Evolutionary conservation across 2,797 vertebrate genomes (phyloP).

Genomic region (Cygnus olor): DNA sequence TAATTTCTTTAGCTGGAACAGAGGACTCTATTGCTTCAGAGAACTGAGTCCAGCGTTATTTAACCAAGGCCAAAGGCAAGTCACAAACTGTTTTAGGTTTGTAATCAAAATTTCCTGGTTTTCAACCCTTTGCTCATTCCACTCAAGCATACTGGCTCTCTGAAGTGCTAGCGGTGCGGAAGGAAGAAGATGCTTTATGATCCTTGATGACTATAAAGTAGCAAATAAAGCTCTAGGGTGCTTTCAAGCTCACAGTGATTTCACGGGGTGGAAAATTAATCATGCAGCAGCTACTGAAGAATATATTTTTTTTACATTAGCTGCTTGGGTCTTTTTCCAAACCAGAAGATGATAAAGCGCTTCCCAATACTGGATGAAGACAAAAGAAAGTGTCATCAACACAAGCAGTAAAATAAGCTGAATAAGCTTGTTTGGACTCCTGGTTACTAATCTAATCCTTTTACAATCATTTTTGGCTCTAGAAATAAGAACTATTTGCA

Average conservation of each 20-base stretch:
- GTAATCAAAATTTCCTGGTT: conserved; percentile 13
- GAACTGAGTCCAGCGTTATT: neutral
- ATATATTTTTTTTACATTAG: conserved; percentile 54
- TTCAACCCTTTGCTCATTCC: conserved; percentile 43
- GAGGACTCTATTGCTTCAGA: neutral
- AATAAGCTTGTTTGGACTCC: conserved; percentile 34
- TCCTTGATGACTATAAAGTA: conserved; percentile 57
- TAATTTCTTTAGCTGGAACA: neutral
- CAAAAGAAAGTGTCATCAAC: conserved; percentile 46
- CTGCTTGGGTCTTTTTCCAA: conserved; percentile 50
- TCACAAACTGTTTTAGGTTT: conserved; percentile 14
- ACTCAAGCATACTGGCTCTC: conserved; percentile 28
- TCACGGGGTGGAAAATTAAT: conserved; percentile 64
- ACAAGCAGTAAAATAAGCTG: conserved; percentile 49
- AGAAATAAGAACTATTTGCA: conserved; percentile 21
- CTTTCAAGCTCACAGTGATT: conserved; percentile 55
- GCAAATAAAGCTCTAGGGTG: conserved; percentile 64
- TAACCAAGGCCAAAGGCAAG: conserved; percentile 29
- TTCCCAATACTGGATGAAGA: conserved; percentile 54
- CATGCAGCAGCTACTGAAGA: conserved; percentile 44
- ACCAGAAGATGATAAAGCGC: conserved; percentile 55
- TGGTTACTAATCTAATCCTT: conserved; percentile 39
- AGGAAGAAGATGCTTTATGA: conserved; percentile 70
- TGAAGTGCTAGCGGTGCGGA: conserved; percentile 38
- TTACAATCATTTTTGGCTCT: conserved; percentile 33